Conservation (phyloP, 2,113 vertebrate genomes). For the Theropithecus gelada region DNA sequence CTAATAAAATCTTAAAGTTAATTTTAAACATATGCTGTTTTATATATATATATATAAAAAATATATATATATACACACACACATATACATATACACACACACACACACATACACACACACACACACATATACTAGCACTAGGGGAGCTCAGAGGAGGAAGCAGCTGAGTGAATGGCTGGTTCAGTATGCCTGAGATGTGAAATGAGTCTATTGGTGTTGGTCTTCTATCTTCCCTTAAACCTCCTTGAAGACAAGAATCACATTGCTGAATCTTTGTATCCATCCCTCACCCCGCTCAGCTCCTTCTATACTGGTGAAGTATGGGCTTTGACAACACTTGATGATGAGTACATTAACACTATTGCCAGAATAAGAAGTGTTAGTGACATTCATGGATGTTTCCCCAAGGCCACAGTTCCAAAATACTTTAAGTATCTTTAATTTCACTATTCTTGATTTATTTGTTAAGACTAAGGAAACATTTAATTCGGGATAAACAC, state of each 20-base stretch:
- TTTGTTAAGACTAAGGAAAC: conserved; percentile 27
- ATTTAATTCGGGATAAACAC: background rate
- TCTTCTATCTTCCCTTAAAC: background rate
- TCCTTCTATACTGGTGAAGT: background rate
- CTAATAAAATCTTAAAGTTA: background rate
- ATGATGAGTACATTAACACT: background rate
- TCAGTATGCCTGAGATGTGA: background rate
- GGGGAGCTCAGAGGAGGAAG: background rate
- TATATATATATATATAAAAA: background rate
- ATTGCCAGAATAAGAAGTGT: background rate
- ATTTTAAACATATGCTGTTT: background rate
- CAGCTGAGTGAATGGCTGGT: background rate
- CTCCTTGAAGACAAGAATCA: background rate
- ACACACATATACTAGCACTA: too few species aligned
- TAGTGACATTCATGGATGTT: background rate
- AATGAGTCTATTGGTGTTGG: background rate
- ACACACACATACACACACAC: too few species aligned
- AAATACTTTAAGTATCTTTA: background rate
- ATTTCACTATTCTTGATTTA: background rate
- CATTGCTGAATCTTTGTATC: background rate
- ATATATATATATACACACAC: background rate
- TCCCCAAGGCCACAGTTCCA: background rate
- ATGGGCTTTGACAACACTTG: background rate
- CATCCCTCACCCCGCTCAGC: background rate
- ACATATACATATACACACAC: too few species aligned